Conservation (phyloP, 2,113 vertebrate species). For the Pygoscelis adeliae region DNA sequence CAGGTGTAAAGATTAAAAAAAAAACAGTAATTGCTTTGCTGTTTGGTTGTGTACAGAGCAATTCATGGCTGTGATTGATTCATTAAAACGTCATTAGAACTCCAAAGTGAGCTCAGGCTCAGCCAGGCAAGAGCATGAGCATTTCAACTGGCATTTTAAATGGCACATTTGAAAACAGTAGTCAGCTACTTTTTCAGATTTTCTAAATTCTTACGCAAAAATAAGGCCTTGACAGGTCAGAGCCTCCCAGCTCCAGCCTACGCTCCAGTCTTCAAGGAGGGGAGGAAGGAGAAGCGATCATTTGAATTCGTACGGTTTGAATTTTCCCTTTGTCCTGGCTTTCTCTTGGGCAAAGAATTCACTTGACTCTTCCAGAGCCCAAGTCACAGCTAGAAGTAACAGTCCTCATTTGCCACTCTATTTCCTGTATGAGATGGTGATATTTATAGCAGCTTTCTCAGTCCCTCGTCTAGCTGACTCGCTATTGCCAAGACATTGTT, state of each 20-base stretch:
- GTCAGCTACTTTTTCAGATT: not conserved
- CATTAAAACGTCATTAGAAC: not conserved
- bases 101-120: not conserved
- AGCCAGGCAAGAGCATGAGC: not conserved
- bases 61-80: not conserved
- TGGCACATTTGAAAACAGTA: not conserved
- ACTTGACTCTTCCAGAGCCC: not conserved
- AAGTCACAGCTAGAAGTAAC: not conserved
- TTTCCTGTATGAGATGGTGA: not conserved
- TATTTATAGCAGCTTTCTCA: not conserved
- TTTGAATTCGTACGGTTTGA: not conserved
- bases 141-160: not conserved
- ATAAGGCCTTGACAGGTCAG: not conserved
- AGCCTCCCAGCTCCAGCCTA: not conserved
- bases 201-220: not conserved
- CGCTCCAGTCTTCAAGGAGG: not conserved
- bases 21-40: not conserved
- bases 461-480: not conserved
- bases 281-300: not conserved
- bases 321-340: not conserved
- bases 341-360: not conserved
- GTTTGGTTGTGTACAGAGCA: not conserved
- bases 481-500: not conserved
- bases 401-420: not conserved
- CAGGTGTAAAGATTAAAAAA: not conserved